Evolutionary conservation across 2,888 invertebrate genomes (phyloP).

Genomic region (Bedellia somnulentella): DNA sequence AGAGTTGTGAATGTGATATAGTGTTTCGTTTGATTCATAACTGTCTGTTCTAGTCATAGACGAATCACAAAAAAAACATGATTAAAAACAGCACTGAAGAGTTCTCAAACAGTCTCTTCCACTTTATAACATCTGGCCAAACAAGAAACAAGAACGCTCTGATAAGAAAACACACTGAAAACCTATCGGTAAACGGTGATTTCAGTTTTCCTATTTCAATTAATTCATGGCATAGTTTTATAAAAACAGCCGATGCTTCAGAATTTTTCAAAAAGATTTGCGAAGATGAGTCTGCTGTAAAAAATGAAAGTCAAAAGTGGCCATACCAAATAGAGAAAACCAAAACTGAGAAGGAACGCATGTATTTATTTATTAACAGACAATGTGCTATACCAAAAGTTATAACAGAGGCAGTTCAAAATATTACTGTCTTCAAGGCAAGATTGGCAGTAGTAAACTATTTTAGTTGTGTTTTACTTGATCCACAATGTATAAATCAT

Average conservation of each 20-base stretch:
- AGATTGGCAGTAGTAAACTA: constrained; percentile 14
- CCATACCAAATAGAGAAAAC: constrained; percentile 35
- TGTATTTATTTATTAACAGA: constrained; percentile 58
- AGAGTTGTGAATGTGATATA: no score
- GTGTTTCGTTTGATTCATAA: no score
- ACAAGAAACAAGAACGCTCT: constrained; percentile 13
- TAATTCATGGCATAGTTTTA: constrained; percentile 56
- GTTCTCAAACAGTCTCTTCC: constrained; percentile 14
- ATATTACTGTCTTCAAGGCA: constrained; percentile 17
- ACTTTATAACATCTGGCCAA: constrained; percentile 1
- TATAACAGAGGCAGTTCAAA: constrained; percentile 20
- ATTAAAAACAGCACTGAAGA: constrained; percentile 20
- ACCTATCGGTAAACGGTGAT: constrained; percentile 62
- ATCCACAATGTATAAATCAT: constrained; percentile 14
- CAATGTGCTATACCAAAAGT: constrained; percentile 21
- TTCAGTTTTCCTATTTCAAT: constrained; percentile 63
- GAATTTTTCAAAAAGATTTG: constrained; percentile 4
- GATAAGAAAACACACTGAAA: constrained; percentile 62
- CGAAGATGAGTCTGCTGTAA: constrained; percentile 20
- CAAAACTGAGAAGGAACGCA: constrained; percentile 33
- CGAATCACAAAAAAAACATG: constrained; percentile 18
- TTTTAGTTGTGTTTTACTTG: constrained; percentile 21
- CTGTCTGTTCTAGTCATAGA: no score
- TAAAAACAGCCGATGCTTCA: constrained; percentile 3
- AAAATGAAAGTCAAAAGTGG: constrained; percentile 47